Evolutionary conservation across 2,113 vertebrate genomes (phyloP).

Genomic region (Actenoides lindsayi): DNA sequence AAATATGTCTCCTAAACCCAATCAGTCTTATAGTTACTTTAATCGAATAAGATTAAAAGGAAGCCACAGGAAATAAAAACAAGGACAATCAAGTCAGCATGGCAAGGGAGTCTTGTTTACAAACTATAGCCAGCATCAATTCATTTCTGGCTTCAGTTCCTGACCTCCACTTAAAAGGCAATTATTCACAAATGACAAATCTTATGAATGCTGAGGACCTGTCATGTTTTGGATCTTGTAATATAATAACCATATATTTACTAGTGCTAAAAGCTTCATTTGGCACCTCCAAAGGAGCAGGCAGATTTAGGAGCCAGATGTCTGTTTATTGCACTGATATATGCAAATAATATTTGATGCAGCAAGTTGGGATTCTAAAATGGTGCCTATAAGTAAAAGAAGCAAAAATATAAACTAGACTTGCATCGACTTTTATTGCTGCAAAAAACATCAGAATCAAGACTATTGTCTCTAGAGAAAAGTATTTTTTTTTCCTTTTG

Average conservation of each 20-base stretch:
- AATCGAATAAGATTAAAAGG: neutral
- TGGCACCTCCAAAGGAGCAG: neutral
- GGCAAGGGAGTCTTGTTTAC: conserved; percentile 38
- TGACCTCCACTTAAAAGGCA: conserved; percentile 1
- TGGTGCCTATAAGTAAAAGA: neutral
- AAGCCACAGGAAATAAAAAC: neutral
- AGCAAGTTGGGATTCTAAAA: neutral
- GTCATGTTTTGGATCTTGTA: neutral
- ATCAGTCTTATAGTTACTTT: neutral
- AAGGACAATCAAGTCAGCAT: neutral
- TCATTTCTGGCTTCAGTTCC: conserved; percentile 11
- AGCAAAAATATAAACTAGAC: neutral
- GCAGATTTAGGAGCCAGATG: conserved; percentile 16
- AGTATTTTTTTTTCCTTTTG: neutral
- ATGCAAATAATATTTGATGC: conserved; percentile 25
- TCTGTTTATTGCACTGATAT: conserved; percentile 6
- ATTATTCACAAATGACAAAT: conserved; percentile 4
- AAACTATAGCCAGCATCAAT: neutral
- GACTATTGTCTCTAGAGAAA: conserved; percentile 14
- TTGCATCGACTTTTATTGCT: neutral
- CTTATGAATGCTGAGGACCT: neutral
- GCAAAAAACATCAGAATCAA: conserved; percentile 23
- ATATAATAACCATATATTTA: conserved; percentile 18
- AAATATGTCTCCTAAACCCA: neutral
- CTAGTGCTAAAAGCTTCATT: conserved; percentile 13